Evolutionary conservation across 2,888 invertebrate species (phyloP), one percentile per base, ranked within the genome.

Genomic region (Pseudoips prasinana): DNA sequence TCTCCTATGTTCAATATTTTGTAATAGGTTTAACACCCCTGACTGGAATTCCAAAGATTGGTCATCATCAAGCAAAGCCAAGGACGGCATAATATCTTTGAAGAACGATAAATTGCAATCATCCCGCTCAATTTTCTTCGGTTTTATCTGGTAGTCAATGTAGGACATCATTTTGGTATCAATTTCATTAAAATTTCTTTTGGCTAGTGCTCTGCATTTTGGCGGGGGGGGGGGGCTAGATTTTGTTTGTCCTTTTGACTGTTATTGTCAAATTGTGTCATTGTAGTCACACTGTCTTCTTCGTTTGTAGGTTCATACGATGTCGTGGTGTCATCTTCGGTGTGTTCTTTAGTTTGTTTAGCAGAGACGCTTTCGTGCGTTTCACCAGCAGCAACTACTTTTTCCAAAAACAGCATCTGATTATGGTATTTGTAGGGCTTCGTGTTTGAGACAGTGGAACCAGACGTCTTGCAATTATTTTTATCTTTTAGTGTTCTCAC

Each of bases 391-490:
- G 42, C 19, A 8, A 48, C 43, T 19, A 48, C 42, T 46, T 51
- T 55, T 51, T 51, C 48, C 43, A 46, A 55, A 52, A 56, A 53
- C 10, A 50, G 14, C 46, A 55, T 46, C 11, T 52, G 55, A 41
- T 49, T 40, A 11, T 51, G 46, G 19, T 48, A 55, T 49, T 46
- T 47, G 43, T 49, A 55, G 8, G 47, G 40, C 43, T 50, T 56
- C 8, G 40, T 42, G 11, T 50, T 50, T 48, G 49, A 46, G 42
- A 14, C 47, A 50, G 46, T 46, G 10, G 45, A 14, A 14, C 42
- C 42, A 44, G 29, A 47, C 17, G n/a, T 50, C 40, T 45, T 45
- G 22, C n/a, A 49, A 25, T 28, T 51, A 43, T 42, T 43, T 45
- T 46, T 52, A 7, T 43, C 46, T 22, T 20, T 43, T 22, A 42